A percentile compares a stretch with the other conserved stretches of the same genome.
Conservation (phyloP, 2,113 vertebrate genomes). For the Rhodinocichla rosea region DNA sequence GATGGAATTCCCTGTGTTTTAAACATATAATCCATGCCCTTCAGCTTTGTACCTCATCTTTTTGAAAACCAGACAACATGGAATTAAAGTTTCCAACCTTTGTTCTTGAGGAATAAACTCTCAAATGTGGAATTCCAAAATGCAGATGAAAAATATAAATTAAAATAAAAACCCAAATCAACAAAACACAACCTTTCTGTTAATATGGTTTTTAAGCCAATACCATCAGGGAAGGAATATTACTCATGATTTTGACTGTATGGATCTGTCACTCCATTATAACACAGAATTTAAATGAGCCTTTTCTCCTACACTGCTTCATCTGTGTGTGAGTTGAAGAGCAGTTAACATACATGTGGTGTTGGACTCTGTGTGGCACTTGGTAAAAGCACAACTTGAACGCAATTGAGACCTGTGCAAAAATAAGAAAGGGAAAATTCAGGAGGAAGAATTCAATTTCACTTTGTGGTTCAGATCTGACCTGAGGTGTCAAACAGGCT, state of each 20-base stretch:
- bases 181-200: not conserved
- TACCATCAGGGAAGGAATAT: not conserved
- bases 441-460: conserved; percentile 30
- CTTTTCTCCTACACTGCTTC: not conserved
- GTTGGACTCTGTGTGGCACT: not conserved
- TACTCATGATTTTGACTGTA: not conserved
- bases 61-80: not conserved
- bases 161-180: rapidly evolving
- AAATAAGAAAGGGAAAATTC: not conserved
- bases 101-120: not conserved
- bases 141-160: not conserved
- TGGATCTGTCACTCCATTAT: not conserved
- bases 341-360: not conserved
- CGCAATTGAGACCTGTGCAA: not conserved
- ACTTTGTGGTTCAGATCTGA: not conserved
- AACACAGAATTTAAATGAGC: not conserved
- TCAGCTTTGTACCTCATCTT: not conserved
- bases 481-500: not conserved
- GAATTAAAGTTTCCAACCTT: not conserved
- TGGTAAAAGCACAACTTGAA: not conserved
- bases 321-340: not conserved
- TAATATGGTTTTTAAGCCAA: not conserved
- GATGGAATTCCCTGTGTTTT: not conserved
- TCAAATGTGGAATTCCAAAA: not conserved
- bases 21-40: not conserved